Percentiles rank a stretch among this genome's conserved stretches.
Evolutionary conservation across 1,140 invertebrate species (phyloP).

Genomic region (Bilobella aurantiaca): DNA sequence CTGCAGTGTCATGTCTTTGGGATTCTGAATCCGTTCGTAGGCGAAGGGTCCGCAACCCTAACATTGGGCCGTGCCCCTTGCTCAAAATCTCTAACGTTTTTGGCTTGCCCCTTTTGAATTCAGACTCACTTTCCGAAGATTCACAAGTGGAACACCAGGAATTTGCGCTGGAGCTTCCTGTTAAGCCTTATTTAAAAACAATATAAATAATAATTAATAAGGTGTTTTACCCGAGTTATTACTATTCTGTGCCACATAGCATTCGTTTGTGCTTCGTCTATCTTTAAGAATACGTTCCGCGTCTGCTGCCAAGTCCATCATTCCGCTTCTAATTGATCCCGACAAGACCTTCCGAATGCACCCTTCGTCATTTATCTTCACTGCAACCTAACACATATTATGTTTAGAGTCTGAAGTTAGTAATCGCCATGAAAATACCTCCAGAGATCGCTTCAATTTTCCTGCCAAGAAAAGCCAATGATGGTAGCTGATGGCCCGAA

Average conservation of each 20-base stretch:
- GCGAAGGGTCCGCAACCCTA: too few species aligned
- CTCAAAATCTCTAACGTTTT: too few species aligned
- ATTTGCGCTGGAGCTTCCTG: too few species aligned
- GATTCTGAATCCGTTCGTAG: too few species aligned
- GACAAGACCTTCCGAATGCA: neutral
- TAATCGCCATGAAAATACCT: neutral
- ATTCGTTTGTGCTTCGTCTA: neutral
- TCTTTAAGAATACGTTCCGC: neutral
- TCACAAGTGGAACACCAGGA: too few species aligned
- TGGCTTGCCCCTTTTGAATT: too few species aligned
- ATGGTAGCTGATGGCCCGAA: neutral
- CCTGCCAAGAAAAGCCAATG: neutral
- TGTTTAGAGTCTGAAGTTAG: neutral
- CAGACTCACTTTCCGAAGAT: too few species aligned
- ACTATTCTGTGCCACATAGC: neutral
- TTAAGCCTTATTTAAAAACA: too few species aligned
- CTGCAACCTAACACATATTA: neutral
- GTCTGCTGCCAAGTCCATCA: neutral
- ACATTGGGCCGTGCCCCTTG: too few species aligned
- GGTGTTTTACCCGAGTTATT: neutral
- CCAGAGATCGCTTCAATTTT: neutral
- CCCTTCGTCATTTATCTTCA: neutral
- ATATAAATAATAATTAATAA: neutral
- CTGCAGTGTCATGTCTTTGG: neutral
- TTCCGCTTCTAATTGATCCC: neutral